Evolutionary conservation across 1,140 invertebrate genomes (phyloP), one percentile per base, ranked within the genome.

Genomic region (Ericerus pela): DNA sequence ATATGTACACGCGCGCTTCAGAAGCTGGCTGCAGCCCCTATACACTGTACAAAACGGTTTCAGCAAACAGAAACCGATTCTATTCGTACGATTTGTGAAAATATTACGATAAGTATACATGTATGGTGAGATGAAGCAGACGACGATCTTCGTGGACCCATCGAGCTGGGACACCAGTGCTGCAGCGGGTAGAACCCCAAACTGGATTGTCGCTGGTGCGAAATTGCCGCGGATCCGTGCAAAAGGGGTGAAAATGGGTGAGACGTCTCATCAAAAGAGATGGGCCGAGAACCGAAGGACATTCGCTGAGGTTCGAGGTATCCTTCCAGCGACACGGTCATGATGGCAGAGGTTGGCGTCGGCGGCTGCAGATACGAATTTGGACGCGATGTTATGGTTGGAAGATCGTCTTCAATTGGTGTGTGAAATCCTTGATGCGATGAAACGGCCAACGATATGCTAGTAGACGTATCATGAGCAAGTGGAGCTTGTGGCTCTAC

Each of bases 221-320:
- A 57, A 24, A 51, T 57, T 22, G 59, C 59, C 12, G 62, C 62
- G 14, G 72, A 66, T 68, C 75, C 72, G 57, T 79, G 79, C 0
- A 83, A 82, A 2, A 84, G 82, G 2, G 86, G 85, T 0, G 85
- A 88, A 69, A 88, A 88, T 14, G 87, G 82, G 1, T 85, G 84
- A 60, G 85, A 88, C 3, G 56, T 55, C 56, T 88, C 86, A 61
- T 86, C 80, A 0, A 79, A 79, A 33, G 81, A 84, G 58, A 75
- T 76, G 0, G 84, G 81, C 1, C 83, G 84, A 2, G 84, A 84
- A 54, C 81, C 79, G 65, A 84, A 84, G 1, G 83, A 85, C 55
- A 85, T 80, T 24, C 82, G 72, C 4, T 79, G 76, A 0, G 84
- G 84, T 59, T 92, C 88, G 38, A 91, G 72, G 65, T 89, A 93